Conservation (phyloP, 2,113 vertebrate genomes). For the Pavo muticus region DNA sequence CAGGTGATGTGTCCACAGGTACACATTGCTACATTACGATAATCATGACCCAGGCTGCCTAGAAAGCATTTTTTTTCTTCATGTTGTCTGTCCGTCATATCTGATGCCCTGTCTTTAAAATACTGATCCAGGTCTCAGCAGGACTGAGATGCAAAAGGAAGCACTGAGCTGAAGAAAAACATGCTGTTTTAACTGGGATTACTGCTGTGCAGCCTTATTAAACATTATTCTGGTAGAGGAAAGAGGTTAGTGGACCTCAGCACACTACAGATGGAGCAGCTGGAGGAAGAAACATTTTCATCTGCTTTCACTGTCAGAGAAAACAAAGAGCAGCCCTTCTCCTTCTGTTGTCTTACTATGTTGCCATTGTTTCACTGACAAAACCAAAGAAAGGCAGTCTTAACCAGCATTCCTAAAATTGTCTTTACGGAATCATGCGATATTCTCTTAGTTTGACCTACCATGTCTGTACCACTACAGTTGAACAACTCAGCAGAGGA, state of each 20-base stretch:
- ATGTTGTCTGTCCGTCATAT: too few relatives aligned
- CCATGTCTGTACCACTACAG: neutral
- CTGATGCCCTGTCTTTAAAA: neutral
- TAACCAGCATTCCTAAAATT: neutral
- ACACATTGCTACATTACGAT: neutral
- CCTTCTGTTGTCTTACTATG: neutral
- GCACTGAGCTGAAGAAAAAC: neutral
- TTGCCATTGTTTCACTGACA: neutral
- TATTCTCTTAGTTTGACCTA: neutral
- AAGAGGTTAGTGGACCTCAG: neutral
- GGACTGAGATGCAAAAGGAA: neutral
- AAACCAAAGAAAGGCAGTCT: neutral
- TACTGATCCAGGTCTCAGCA: neutral
- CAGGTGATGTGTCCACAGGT: neutral
- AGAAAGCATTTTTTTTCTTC: neutral
- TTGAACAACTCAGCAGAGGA: neutral
- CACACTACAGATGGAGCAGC: neutral
- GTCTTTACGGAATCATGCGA: neutral
- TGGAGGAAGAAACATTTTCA: neutral
- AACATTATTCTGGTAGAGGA: neutral
- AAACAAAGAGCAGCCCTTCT: neutral
- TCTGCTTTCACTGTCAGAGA: neutral
- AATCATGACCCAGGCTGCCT: rapidly evolving
- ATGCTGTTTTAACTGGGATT: neutral
- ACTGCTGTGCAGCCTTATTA: neutral